Evolutionary conservation across 2,797 vertebrate genomes (phyloP).

Genomic region (Hydrophis major): DNA sequence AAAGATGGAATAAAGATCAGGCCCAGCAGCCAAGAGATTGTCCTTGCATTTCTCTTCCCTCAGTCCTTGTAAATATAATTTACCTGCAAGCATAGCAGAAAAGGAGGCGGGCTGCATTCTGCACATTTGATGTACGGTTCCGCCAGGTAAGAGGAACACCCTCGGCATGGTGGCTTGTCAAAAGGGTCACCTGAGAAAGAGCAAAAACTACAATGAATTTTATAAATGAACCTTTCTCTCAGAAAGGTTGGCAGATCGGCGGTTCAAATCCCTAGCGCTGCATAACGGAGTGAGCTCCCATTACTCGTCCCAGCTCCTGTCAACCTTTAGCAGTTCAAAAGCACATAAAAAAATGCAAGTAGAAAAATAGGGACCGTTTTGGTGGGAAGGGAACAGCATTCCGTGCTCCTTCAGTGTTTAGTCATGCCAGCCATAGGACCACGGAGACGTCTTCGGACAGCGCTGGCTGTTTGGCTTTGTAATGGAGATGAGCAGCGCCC

Average conservation of each 20-base stretch:
- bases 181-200: constrained; percentile 83
- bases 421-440: too few relatives aligned
- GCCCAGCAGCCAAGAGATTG: background rate
- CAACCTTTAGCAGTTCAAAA: too few relatives aligned
- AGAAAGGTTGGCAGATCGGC: background rate
- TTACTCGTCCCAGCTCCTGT: too few relatives aligned
- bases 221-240: background rate
- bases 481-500: too few relatives aligned
- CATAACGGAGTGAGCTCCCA: too few relatives aligned
- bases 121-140: constrained; percentile 98
- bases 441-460: too few relatives aligned
- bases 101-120: constrained; percentile 90
- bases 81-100: constrained; percentile 96
- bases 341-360: too few relatives aligned
- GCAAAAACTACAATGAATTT: background rate
- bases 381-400: too few relatives aligned
- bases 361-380: too few relatives aligned
- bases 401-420: too few relatives aligned
- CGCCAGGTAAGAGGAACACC: constrained; percentile 90
- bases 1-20: background rate
- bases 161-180: constrained; percentile 91
- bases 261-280: too few relatives aligned
- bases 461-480: too few relatives aligned
- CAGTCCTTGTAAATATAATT: background rate
- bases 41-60: background rate